Evolutionary conservation across 2,797 vertebrate genomes (phyloP).

Genomic region (Betta splendens): DNA sequence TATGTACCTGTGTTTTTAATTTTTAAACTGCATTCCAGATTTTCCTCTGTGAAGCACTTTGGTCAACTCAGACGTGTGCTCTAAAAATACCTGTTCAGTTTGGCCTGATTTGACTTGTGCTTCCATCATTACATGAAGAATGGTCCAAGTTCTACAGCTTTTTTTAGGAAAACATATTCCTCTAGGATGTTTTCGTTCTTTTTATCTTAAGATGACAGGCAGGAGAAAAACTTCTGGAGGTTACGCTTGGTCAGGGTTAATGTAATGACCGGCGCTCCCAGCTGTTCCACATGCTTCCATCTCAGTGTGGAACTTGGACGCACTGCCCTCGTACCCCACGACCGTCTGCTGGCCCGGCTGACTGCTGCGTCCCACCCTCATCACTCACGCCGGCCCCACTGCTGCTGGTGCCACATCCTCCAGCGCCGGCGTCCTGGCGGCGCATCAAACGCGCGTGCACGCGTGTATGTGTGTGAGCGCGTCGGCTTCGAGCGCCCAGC

Average conservation of each 20-base stretch:
- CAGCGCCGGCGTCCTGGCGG: conserved; percentile 20
- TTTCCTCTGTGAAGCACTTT: no score
- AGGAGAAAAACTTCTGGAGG: conserved; percentile 6
- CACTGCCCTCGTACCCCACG: conserved; percentile 50
- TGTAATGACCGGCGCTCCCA: conserved; percentile 1
- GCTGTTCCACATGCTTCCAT: conserved; percentile 36
- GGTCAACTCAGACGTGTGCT: no score
- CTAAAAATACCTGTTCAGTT: no score
- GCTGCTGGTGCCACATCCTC: conserved; percentile 43
- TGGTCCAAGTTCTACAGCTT: no score
- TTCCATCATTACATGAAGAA: no score
- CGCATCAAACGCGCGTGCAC: conserved; percentile 20
- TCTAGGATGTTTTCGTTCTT: no score
- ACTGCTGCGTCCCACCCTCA: conserved; percentile 47
- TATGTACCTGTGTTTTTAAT: no score
- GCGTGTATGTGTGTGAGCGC: conserved; percentile 10
- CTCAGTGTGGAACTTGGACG: conserved; percentile 65
- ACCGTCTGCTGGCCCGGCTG: conserved; percentile 70
- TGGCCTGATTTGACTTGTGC: neutral
- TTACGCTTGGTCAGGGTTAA: conserved; percentile 4
- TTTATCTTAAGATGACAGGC: no score
- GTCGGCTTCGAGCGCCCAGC: conserved; percentile 41
- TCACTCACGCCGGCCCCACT: conserved; percentile 44
- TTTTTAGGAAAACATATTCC: no score
- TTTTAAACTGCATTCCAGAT: no score